A percentile compares a stretch with the other conserved stretches of the same genome.
Evolutionary conservation across 2,797 vertebrate species (phyloP).

Genomic region (Rhinophrynus dorsalis): DNA sequence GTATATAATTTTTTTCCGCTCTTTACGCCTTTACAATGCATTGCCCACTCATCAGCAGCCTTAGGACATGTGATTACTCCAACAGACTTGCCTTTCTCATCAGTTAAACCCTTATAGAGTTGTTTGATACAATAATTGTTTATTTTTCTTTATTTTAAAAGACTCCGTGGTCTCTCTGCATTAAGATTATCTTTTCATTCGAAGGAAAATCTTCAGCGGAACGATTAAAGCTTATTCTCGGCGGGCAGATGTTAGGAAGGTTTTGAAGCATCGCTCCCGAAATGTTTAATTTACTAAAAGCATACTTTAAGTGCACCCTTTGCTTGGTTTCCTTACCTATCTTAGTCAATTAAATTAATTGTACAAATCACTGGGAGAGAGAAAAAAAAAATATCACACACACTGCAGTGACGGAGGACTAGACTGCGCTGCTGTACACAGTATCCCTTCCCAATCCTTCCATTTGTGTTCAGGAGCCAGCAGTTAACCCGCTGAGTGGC

Average conservation of each 20-base stretch:
- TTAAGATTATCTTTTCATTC: neutral
- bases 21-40: too few species aligned
- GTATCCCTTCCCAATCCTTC: neutral
- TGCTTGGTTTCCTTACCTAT: conserved; percentile 24
- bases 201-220: too few species aligned
- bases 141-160: conserved; percentile 14
- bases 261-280: neutral
- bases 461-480: too few species aligned
- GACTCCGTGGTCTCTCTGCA: neutral
- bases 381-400: conserved; percentile 9
- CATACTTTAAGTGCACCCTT: conserved; percentile 26
- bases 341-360: conserved; percentile 41
- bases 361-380: conserved; percentile 22
- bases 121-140: too few species aligned
- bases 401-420: neutral
- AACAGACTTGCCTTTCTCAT: too few species aligned
- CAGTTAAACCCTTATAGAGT: too few species aligned
- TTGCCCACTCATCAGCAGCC: too few species aligned
- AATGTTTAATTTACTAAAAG: conserved; percentile 48
- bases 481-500: too few species aligned
- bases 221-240: neutral
- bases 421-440: neutral
- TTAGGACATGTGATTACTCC: too few species aligned
- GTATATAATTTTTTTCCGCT: too few species aligned
- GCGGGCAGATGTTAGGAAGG: neutral